Base-by-base conservation (phyloP, 1,140 invertebrate genomes). In the Papilio polyxenes region DNA sequence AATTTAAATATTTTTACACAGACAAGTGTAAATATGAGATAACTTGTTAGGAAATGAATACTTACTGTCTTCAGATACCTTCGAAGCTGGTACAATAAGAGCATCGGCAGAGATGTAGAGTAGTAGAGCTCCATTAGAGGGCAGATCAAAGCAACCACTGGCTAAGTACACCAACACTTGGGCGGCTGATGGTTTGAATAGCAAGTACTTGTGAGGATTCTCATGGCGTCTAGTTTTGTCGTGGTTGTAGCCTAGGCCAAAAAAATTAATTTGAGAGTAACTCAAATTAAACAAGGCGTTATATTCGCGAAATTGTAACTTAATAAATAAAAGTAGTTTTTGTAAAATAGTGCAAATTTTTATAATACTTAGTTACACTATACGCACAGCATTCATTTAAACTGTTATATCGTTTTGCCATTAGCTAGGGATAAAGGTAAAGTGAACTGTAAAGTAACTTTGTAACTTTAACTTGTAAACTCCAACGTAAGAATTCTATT, bases 191-290 rank as follows among this genome's bases (percentile, higher is more conserved):
- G 98, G 98, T 93, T 98, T 99, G 95, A 98, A 99, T 83, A 99
- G 95, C 84, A 99, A 95, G 95, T 99, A 99, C 95, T 99, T 99
- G 95, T 99, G 98, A 17, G 98, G 98, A 95, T 99, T 99, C 91
- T 99, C 98, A 89, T 81, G 95, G 20, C 95, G 89, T 81, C 95
- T 95, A 49, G 97, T 97, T 92, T 97, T 97, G 88, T 98, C 97
- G 88, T 96, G 90, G 80, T 93, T 94, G 87, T 96, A 96, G 31
- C 96, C 96, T 89, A 81, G 37, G 86, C 85, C 81, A 84, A 82
- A 40, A n/a, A 40, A 7, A 72, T 72, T 5, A 6, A 37, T 15
- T n/a, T 59, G 5, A 59, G n/a, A 59, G 7, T 5, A 59, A 59
- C 9, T 9, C n/a, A 9, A 3, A n/a, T 59, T n/a, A n/a, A 20